A percentile compares a stretch with the other conserved stretches of the same genome.
phyloP scores from a whole-genome alignment of 2,113 vertebrate genomes.

The Malurus elegans region DNA sequence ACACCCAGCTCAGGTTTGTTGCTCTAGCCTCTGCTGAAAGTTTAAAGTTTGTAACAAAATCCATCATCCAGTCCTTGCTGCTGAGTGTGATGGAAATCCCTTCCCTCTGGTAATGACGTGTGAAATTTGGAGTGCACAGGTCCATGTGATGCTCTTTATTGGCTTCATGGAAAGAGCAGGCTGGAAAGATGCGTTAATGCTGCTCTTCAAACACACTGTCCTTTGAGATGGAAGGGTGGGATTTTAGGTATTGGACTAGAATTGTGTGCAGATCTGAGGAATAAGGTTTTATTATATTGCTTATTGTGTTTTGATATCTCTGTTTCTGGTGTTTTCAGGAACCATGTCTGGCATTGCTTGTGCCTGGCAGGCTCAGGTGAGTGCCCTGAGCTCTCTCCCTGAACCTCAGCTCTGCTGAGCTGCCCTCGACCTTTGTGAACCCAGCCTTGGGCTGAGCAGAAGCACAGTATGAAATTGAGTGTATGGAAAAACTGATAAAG shows the following conservation, averaged over 20 bases:
- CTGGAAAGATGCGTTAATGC: neutral
- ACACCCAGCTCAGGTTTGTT: neutral
- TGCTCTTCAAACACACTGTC: neutral
- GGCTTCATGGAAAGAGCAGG: neutral
- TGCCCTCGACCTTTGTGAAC: neutral
- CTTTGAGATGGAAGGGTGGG: neutral
- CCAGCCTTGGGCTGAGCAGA: neutral
- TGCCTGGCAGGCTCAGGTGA: neutral
- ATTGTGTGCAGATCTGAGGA: neutral
- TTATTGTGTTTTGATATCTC: neutral
- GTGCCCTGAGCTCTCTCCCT: neutral
- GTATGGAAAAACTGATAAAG: neutral
- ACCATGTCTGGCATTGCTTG: neutral
- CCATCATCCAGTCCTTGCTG: neutral
- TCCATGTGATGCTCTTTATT: neutral
- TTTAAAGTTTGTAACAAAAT: neutral
- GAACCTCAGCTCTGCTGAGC: neutral
- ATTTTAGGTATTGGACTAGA: neutral
- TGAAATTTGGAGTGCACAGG: neutral
- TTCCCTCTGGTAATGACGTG: slow-evolving; percentile 7
- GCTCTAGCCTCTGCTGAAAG: neutral
- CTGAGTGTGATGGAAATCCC: neutral
- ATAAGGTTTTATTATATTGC: neutral
- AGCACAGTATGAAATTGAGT: neutral
- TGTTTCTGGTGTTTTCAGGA: neutral